Conservation (phyloP, 1,140 invertebrate species). For the Ridgeia piscesae region DNA sequence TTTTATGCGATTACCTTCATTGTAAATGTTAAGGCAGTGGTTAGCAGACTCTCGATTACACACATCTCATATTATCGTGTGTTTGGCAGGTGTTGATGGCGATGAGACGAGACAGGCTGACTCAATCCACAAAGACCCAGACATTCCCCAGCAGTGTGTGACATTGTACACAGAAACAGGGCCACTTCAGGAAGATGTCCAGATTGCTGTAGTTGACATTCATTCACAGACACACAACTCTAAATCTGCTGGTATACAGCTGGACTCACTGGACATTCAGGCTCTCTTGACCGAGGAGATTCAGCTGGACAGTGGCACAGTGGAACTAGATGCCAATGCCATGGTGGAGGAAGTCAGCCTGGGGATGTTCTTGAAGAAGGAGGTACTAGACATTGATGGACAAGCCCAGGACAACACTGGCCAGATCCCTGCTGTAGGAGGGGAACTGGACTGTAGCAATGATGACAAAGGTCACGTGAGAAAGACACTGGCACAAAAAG, state of each 20-base stretch:
- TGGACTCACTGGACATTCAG: background rate
- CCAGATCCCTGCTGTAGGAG: background rate
- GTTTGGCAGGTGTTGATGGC: background rate
- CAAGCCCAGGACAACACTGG: background rate
- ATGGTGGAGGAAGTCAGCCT: background rate
- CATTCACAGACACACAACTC: background rate
- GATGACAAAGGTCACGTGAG: background rate
- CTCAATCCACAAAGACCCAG: background rate
- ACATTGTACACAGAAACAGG: background rate
- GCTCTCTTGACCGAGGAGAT: background rate
- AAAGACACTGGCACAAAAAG: background rate
- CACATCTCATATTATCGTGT: background rate
- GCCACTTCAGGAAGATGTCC: background rate
- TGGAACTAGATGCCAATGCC: background rate
- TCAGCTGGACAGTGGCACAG: background rate
- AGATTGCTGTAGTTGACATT: background rate
- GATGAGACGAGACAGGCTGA: background rate
- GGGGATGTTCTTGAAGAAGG: background rate
- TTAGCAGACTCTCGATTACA: too few species aligned
- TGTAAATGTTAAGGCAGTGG: too few species aligned
- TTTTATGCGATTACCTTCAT: too few species aligned
- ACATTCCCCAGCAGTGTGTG: background rate
- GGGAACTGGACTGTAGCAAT: background rate
- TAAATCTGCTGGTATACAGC: background rate
- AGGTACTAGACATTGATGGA: background rate